Percentiles rank a stretch among this genome's conserved stretches.
Conservation (phyloP, 2,888 invertebrate genomes). For the Drosophila affinis region DNA sequence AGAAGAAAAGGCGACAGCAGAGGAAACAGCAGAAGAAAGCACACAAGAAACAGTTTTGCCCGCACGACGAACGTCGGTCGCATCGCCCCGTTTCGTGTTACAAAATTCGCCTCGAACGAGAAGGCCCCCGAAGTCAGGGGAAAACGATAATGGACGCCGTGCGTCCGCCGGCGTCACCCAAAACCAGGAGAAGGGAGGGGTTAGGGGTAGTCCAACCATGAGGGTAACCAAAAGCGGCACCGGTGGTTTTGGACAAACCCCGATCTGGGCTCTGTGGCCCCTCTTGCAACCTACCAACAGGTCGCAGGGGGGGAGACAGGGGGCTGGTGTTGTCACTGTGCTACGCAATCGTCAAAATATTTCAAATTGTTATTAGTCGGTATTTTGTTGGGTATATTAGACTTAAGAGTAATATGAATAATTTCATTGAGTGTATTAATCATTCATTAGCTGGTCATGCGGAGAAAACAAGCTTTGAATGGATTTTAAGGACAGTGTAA, state of each 20-base stretch:
- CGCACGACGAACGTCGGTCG: conserved; percentile 65
- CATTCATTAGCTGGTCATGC: background rate
- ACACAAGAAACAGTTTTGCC: conserved; percentile 60
- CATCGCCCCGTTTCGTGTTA: conserved; percentile 55
- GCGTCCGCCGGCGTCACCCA: conserved; percentile 60
- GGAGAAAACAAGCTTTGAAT: background rate
- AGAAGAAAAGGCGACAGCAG: conserved; percentile 20
- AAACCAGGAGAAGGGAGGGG: conserved; percentile 5
- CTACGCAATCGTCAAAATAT: conserved; percentile 71
- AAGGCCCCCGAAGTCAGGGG: conserved; percentile 10
- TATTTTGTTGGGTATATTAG: conserved; percentile 2
- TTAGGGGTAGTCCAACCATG: conserved; percentile 12
- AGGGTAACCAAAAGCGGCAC: conserved; percentile 20
- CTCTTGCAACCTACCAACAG: conserved; percentile 1
- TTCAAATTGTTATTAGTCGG: conserved; percentile 50
- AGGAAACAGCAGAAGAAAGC: conserved; percentile 27
- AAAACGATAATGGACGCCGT: conserved; percentile 57
- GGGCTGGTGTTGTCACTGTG: conserved; percentile 12
- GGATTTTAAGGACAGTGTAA: too few species aligned
- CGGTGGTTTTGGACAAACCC: conserved; percentile 11
- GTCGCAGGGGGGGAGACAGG: background rate
- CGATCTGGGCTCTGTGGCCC: conserved; percentile 19
- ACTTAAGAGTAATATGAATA: background rate
- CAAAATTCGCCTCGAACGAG: conserved; percentile 48
- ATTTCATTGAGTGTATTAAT: too few species aligned